phyloP scores from a whole-genome alignment of 2,888 invertebrate genomes.

The Parnassius smintheus region DNA sequence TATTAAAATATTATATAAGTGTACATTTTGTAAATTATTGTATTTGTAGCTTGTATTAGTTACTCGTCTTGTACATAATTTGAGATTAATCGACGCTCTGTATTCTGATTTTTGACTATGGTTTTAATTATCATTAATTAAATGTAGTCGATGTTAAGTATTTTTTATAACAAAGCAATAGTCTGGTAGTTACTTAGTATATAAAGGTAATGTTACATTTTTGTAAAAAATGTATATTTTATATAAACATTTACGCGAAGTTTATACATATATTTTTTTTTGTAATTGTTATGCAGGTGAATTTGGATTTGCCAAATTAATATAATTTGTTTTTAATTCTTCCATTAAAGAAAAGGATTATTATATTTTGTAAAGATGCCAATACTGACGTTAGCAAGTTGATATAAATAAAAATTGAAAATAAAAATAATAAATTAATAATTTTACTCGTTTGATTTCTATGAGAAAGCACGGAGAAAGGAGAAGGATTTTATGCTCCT shows the following conservation, averaged over 20 bases:
- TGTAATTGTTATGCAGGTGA: slow-evolving; percentile 69
- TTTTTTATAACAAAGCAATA: slow-evolving; percentile 60
- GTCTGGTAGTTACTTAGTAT: slow-evolving; percentile 54
- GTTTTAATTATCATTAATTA: slow-evolving; percentile 55
- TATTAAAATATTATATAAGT: slow-evolving; percentile 40
- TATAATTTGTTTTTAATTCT: slow-evolving; percentile 73
- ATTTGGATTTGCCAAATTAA: slow-evolving; percentile 79
- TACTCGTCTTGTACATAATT: slow-evolving; percentile 62
- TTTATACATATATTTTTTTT: slow-evolving; percentile 54
- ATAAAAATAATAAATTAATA: slow-evolving; percentile 76
- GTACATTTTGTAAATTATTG: slow-evolving; percentile 70
- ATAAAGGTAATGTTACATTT: slow-evolving; percentile 60
- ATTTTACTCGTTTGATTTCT: slow-evolving; percentile 53
- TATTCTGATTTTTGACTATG: slow-evolving; percentile 57
- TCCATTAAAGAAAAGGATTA: slow-evolving; percentile 70
- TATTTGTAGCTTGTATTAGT: slow-evolving; percentile 42
- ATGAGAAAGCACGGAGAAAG: not conserved
- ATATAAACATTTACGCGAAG: slow-evolving; percentile 69
- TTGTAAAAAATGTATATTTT: slow-evolving; percentile 79
- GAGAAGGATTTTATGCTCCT: not conserved
- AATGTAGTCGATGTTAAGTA: slow-evolving; percentile 63
- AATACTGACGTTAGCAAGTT: slow-evolving; percentile 64
- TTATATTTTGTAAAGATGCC: slow-evolving; percentile 78
- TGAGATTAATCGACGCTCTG: slow-evolving; percentile 62
- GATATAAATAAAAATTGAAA: slow-evolving; percentile 74